Percentiles rank a stretch among this genome's conserved stretches.
Conservation (phyloP, 2,888 invertebrate species). For the Leucoma salicis region DNA sequence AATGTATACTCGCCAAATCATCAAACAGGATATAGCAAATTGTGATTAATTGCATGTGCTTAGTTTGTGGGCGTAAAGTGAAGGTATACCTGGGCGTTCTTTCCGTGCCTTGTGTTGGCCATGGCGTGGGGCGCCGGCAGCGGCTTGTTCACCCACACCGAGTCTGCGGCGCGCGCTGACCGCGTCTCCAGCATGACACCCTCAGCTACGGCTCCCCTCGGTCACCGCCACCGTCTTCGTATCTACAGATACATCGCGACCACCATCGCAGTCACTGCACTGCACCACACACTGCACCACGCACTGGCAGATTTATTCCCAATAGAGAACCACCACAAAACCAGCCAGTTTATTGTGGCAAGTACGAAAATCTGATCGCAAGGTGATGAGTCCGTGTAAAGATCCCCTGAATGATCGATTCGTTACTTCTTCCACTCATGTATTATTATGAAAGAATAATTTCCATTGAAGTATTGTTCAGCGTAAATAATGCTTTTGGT, state of each 20-base stretch:
- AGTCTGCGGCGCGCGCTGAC: slow-evolving; percentile 88
- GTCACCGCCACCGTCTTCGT: slow-evolving; percentile 49
- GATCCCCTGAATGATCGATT: slow-evolving; percentile 43
- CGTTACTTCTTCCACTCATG: slow-evolving; percentile 16
- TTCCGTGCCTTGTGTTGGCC: slow-evolving; percentile 84
- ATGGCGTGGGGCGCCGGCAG: slow-evolving; percentile 82
- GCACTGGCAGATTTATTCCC: slow-evolving; percentile 34
- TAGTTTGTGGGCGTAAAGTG: slow-evolving; percentile 24
- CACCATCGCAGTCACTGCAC: slow-evolving; percentile 57
- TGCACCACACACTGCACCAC: slow-evolving; percentile 46
- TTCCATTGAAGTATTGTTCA: slow-evolving; percentile 12
- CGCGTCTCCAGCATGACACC: slow-evolving; percentile 88
- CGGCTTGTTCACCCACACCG: slow-evolving; percentile 85
- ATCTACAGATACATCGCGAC: slow-evolving; percentile 64
- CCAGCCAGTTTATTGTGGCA: slow-evolving; percentile 57
- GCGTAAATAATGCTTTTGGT: slow-evolving; percentile 24
- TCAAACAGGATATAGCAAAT: slow-evolving; percentile 20
- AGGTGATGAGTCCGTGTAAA: slow-evolving; percentile 45
- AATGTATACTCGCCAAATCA: slow-evolving; percentile 1
- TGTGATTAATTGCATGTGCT: slow-evolving; percentile 11
- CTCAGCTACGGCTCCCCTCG: slow-evolving; percentile 47
- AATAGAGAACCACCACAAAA: slow-evolving; percentile 47
- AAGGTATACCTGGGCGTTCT: slow-evolving; percentile 83
- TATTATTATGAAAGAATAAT: slow-evolving; percentile 18
- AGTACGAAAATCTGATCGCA: slow-evolving; percentile 67